Conservation (phyloP, 2,888 invertebrate genomes). For the Cerceris rybyensis region DNA sequence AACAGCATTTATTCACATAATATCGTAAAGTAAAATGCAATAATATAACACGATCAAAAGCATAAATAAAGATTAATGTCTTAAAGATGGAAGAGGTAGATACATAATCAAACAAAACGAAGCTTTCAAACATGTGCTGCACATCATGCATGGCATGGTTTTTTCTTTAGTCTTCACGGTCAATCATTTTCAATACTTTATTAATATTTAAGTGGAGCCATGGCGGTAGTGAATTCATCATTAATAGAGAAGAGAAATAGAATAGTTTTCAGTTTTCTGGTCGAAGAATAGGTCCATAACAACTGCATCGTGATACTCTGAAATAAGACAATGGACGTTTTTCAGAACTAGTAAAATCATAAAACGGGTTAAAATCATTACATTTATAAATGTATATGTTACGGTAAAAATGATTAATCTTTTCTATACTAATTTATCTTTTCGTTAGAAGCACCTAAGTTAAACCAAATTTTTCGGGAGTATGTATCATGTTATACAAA, state of each 20-base stretch:
- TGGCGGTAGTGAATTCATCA: background rate
- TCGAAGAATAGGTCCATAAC: too few species aligned
- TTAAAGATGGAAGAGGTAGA: conserved; percentile 59
- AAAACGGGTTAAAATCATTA: too few species aligned
- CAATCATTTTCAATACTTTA: background rate
- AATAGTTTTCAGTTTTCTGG: background rate
- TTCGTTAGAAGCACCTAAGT: too few species aligned
- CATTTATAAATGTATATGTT: too few species aligned
- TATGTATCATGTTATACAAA: too few species aligned
- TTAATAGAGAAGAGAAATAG: conserved; percentile 26
- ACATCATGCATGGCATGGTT: background rate
- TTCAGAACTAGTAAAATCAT: too few species aligned
- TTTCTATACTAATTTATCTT: too few species aligned
- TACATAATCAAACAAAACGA: conserved; percentile 71
- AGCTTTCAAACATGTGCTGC: conserved; percentile 48
- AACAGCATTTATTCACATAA: conserved; percentile 71
- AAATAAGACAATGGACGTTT: too few species aligned
- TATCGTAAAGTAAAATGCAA: conserved; percentile 73
- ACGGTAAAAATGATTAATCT: too few species aligned
- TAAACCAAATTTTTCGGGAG: too few species aligned
- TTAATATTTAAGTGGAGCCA: too few species aligned
- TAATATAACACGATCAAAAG: conserved; percentile 70
- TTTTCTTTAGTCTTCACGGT: background rate
- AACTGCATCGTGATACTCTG: too few species aligned
- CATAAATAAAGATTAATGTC: conserved; percentile 66